Percentiles rank a stretch among this genome's conserved stretches.
phyloP scores from a whole-genome alignment of 1,140 invertebrate species.

The Spodoptera frugiperda region DNA sequence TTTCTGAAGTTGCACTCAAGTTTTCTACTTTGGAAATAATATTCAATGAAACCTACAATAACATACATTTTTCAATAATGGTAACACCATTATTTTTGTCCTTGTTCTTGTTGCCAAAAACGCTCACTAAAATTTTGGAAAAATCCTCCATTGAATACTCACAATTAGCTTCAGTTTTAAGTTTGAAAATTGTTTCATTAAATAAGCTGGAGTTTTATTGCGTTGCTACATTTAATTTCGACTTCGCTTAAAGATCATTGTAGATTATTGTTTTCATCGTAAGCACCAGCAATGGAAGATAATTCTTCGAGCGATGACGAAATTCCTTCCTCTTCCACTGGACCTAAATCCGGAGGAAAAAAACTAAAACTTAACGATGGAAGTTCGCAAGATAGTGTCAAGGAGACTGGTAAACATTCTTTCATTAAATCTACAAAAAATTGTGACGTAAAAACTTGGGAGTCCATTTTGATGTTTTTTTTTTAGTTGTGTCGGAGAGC shows the following conservation, averaged over 20 bases:
- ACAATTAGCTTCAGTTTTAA: constrained; percentile 36
- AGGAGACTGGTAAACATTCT: constrained; percentile 68
- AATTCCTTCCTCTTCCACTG: constrained; percentile 70
- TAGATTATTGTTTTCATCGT: constrained; percentile 55
- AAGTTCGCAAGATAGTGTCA: constrained; percentile 78
- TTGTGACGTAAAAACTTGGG: constrained; percentile 62
- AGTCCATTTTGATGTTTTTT: constrained; percentile 66
- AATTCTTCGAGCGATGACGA: constrained; percentile 79
- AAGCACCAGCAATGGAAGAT: constrained; percentile 75
- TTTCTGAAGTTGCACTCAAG: too few relatives aligned
- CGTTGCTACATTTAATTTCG: constrained; percentile 15
- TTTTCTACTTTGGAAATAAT: too few relatives aligned
- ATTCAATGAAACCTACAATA: too few relatives aligned
- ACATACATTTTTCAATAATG: background rate
- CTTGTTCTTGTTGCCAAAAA: constrained; percentile 47
- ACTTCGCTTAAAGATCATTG: background rate
- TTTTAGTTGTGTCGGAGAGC: constrained; percentile 60
- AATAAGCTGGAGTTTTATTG: constrained; percentile 43
- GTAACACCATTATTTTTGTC: constrained; percentile 44
- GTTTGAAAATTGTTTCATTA: constrained; percentile 39
- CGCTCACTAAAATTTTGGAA: constrained; percentile 31
- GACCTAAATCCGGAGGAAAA: constrained; percentile 74
- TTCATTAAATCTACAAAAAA: constrained; percentile 15
- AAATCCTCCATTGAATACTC: constrained; percentile 49
- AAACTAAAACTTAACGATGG: constrained; percentile 82